Conservation (phyloP, 2,797 vertebrate genomes). For the Siniperca obscura region DNA sequence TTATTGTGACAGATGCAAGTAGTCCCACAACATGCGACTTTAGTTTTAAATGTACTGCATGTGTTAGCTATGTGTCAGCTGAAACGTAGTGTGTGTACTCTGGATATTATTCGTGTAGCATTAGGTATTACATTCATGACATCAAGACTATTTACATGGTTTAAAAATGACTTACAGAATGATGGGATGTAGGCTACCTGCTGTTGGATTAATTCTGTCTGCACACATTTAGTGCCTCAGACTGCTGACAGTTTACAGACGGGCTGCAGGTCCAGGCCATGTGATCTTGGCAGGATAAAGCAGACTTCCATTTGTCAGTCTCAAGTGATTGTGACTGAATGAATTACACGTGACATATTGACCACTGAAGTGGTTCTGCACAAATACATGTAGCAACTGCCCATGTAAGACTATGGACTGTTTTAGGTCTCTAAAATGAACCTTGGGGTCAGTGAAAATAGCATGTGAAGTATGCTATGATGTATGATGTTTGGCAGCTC, state of each 20-base stretch:
- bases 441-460: neutral
- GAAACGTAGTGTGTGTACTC: neutral
- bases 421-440: neutral
- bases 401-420: neutral
- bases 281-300: conserved; percentile 42
- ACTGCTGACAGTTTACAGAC: conserved; percentile 39
- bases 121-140: conserved; percentile 27
- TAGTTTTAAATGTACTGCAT: neutral
- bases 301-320: conserved; percentile 18
- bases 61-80: neutral
- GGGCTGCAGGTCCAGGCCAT: conserved; percentile 35
- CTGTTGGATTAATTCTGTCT: conserved; percentile 66
- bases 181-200: conserved; percentile 55
- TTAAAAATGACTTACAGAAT: conserved; percentile 35
- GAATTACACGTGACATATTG: conserved; percentile 1
- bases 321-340: conserved; percentile 30
- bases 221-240: conserved; percentile 40
- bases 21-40: neutral
- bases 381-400: neutral
- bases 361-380: neutral
- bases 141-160: conserved; percentile 33
- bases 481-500: neutral
- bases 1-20: conserved; percentile 20
- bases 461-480: neutral
- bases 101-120: neutral